Percentiles rank a stretch among this genome's conserved stretches.
Evolutionary conservation across 2,888 invertebrate species (phyloP).

Genomic region (Andrena bicolor): DNA sequence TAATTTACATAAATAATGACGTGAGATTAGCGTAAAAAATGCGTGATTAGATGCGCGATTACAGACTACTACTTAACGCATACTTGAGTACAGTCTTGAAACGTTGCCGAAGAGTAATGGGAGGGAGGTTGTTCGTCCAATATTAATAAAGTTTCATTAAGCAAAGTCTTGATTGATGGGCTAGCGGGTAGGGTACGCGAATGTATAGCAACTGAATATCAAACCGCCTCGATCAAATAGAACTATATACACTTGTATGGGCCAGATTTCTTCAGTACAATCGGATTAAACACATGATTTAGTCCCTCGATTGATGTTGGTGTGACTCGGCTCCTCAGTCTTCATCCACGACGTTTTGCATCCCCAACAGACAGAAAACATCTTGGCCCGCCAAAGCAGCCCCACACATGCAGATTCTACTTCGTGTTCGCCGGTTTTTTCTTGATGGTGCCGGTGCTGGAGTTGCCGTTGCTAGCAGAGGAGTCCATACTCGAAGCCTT

Average conservation of each 20-base stretch:
- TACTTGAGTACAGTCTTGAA: slow-evolving; percentile 28
- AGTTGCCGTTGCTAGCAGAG: slow-evolving; percentile 64
- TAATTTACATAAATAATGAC: slow-evolving; percentile 2
- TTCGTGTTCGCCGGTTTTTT: slow-evolving; percentile 74
- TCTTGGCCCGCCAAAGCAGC: too few species aligned
- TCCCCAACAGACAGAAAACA: background rate
- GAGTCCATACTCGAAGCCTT: slow-evolving; percentile 68
- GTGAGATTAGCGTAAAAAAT: slow-evolving; percentile 1
- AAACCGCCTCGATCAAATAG: background rate
- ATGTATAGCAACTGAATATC: background rate
- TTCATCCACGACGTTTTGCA: background rate
- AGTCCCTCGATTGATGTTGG: too few species aligned
- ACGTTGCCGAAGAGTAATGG: background rate
- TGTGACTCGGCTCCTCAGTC: background rate
- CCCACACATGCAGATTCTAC: slow-evolving; percentile 18
- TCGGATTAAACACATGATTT: background rate
- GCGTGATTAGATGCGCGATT: background rate
- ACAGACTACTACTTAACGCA: background rate
- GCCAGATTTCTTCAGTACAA: background rate
- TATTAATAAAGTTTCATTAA: background rate
- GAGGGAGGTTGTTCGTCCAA: background rate
- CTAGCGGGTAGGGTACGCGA: background rate
- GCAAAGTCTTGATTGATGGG: too few species aligned
- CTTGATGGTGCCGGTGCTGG: slow-evolving; percentile 78
- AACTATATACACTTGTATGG: slow-evolving; percentile 1